These are phyloP conservation scores for Hippocampus zosterae DNA, from an alignment of 2,113 vertebrate species.

Conservation along the genomic window DNA sequence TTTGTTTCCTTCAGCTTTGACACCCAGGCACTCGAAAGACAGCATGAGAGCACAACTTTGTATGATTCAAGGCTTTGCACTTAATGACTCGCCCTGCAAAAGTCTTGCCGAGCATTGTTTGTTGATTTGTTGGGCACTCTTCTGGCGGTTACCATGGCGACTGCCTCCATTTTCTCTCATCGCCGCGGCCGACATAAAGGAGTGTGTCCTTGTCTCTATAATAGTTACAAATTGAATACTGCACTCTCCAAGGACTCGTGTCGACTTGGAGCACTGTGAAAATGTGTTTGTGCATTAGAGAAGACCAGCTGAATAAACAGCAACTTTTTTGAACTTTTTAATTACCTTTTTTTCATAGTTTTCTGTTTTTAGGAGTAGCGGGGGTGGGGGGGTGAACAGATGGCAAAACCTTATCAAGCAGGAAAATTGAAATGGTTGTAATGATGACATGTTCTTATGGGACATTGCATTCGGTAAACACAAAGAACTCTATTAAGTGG, in stretches of 20 bases:
- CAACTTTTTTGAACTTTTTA: constrained; percentile 1
- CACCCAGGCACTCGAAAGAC: constrained; percentile 49
- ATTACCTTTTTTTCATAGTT: constrained; percentile 1
- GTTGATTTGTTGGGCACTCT: constrained; percentile 69
- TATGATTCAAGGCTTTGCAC: constrained; percentile 65
- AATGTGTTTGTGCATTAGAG: constrained; percentile 30
- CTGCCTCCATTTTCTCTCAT: constrained; percentile 71
- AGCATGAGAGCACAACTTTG: constrained; percentile 66
- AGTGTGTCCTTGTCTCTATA: constrained; percentile 71
- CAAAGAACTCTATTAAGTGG: neutral
- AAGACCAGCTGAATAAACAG: constrained; percentile 21
- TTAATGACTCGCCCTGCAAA: constrained; percentile 61
- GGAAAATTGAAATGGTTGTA: neutral
- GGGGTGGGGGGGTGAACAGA: neutral
- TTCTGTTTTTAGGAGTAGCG: neutral
- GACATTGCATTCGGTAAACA: neutral
- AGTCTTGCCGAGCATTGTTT: constrained; percentile 67
- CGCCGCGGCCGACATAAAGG: constrained; percentile 71
- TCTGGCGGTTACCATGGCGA: constrained; percentile 70
- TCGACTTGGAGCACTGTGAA: constrained; percentile 65
- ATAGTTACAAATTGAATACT: constrained; percentile 76
- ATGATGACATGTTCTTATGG: neutral
- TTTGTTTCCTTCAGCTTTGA: constrained; percentile 39
- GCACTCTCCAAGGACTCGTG: constrained; percentile 71
- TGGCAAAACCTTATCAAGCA: neutral